Evolutionary conservation across 2,797 vertebrate genomes (phyloP).

Genomic region (Ptychobarbus kaznakovi): DNA sequence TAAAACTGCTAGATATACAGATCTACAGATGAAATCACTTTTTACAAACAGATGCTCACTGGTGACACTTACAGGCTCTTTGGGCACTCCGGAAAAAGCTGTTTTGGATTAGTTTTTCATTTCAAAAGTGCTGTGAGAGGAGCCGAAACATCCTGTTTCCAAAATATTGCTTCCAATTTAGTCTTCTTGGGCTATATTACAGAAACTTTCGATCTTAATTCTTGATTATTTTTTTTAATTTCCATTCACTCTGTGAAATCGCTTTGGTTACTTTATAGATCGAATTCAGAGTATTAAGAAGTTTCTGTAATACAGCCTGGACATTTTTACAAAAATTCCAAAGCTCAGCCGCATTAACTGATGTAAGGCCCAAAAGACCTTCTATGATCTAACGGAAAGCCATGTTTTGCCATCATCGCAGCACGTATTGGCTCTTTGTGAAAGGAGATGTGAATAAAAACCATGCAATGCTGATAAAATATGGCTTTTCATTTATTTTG

Average conservation of each 20-base stretch:
- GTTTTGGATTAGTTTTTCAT: background rate
- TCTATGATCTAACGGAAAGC: background rate
- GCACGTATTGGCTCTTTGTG: background rate
- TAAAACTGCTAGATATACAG: conserved; percentile 13
- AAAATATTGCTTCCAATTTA: background rate
- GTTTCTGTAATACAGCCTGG: background rate
- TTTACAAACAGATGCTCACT: background rate
- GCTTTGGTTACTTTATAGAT: background rate
- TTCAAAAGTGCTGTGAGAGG: background rate
- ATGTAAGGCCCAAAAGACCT: background rate
- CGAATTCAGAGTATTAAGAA: background rate
- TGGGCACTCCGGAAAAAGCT: background rate
- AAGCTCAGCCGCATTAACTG: background rate
- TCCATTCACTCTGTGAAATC: background rate
- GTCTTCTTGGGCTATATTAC: background rate
- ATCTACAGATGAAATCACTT: conserved; percentile 9
- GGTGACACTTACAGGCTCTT: conserved; percentile 10
- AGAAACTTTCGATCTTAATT: background rate
- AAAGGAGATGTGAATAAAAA: conserved; percentile 8
- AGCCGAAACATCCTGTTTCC: background rate
- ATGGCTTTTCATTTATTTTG: conserved; percentile 35
- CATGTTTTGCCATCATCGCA: background rate
- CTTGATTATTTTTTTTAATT: background rate
- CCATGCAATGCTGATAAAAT: background rate
- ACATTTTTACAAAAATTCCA: background rate